Percentiles rank a stretch among this genome's conserved stretches.
Conservation (phyloP, 37 sponge, comb jelly and placozoan genomes). For the Lycopodina hypogea region DNA sequence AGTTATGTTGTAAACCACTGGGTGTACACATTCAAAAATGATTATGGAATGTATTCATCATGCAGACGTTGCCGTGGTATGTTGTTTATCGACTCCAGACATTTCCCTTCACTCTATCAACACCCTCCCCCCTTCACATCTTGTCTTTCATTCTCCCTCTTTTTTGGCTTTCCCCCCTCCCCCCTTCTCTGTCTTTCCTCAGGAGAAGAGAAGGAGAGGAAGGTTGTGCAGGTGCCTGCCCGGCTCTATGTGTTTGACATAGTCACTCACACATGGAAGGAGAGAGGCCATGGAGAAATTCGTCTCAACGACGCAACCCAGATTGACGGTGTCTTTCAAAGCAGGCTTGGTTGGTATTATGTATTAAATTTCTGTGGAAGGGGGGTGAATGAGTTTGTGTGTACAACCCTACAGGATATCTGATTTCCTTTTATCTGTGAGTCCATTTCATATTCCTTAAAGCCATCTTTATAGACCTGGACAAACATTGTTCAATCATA, state of each 20-base stretch:
- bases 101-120: not conserved
- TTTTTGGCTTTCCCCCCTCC: slow-evolving; percentile 2
- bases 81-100: too few species aligned
- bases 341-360: slow-evolving; percentile 60
- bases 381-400: not conserved
- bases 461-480: too few species aligned
- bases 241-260: slow-evolving; percentile 56
- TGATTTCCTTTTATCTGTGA: too few species aligned
- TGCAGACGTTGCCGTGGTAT: too few species aligned
- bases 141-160: not conserved
- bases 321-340: slow-evolving; percentile 63
- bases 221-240: slow-evolving; percentile 52
- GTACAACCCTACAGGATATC: not conserved
- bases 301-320: slow-evolving; percentile 63
- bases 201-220: slow-evolving; percentile 63
- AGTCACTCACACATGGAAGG: slow-evolving; percentile 64
- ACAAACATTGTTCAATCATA: too few species aligned
- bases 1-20: too few species aligned
- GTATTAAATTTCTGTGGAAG: not conserved
- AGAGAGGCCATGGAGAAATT: slow-evolving; percentile 66
- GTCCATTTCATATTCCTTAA: too few species aligned
- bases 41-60: too few species aligned
- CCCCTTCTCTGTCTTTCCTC: not conserved
- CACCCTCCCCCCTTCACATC: not conserved
- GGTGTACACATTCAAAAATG: too few species aligned